These are phyloP conservation scores for Pyrrhosoma nymphula DNA, from an alignment of 2,888 invertebrate genomes.

Conservation along the genomic window DNA sequence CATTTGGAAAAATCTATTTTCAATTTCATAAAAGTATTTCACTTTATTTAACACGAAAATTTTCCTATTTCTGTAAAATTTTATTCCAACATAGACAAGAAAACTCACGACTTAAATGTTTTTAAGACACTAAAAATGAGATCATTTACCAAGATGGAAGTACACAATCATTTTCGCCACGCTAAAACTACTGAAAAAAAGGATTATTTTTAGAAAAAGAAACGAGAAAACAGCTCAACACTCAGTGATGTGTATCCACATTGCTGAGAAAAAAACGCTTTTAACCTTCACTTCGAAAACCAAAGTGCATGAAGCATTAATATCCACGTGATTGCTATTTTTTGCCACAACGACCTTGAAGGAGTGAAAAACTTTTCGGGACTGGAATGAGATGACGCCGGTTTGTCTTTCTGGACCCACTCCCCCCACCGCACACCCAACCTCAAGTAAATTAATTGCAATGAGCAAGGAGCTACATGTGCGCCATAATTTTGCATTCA, in stretches of 20 bases:
- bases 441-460: background rate
- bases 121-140: no score
- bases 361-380: background rate
- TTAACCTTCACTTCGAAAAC: background rate
- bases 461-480: background rate
- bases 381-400: background rate
- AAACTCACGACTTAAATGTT: no score
- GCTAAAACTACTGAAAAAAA: background rate
- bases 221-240: background rate
- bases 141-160: no score
- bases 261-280: background rate
- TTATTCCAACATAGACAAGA: no score
- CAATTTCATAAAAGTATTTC: no score
- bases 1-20: no score
- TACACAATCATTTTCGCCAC: no score
- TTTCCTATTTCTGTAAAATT: no score
- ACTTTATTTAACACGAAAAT: no score
- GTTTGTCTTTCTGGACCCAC: background rate
- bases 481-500: background rate
- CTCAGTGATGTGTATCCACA: background rate
- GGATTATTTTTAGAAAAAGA: background rate
- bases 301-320: background rate
- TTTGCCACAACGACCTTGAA: background rate
- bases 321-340: background rate
- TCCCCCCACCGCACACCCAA: background rate